These are phyloP conservation scores for Drosophila subquinaria DNA, from an alignment of 2,888 invertebrate genomes.

Conservation along the genomic window DNA sequence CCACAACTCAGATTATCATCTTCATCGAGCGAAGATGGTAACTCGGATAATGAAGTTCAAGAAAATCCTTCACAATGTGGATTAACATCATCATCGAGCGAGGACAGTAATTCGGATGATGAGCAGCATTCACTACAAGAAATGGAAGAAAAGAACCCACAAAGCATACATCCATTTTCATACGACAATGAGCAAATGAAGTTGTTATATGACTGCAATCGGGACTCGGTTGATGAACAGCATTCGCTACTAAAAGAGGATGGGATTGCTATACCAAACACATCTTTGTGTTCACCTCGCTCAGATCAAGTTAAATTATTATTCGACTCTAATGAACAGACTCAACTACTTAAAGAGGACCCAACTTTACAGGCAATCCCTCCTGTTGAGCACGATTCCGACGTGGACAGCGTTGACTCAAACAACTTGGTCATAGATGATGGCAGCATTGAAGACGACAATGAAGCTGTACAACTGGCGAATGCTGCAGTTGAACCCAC, in stretches of 20 bases:
- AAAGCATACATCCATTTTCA: too few relatives aligned
- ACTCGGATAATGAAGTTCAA: not conserved
- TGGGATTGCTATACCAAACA: not conserved
- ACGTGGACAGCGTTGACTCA: not conserved
- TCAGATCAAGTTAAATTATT: not conserved
- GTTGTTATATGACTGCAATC: not conserved
- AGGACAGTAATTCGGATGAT: not conserved
- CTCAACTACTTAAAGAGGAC: not conserved
- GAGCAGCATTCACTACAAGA: not conserved
- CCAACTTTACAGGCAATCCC: not conserved
- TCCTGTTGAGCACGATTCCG: not conserved
- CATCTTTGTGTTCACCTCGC: not conserved
- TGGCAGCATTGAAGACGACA: not conserved
- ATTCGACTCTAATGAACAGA: not conserved
- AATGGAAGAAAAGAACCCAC: not conserved
- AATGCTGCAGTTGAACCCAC: not conserved
- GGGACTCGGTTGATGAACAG: not conserved
- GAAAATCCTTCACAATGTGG: not conserved
- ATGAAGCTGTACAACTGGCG: not conserved
- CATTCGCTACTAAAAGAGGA: not conserved
- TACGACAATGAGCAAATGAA: too few relatives aligned
- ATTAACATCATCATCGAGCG: not conserved
- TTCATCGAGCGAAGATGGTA: not conserved
- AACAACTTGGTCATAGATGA: slow-evolving; percentile 14
- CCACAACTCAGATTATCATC: not conserved